These are phyloP conservation scores for Lasioglossum zephyrum DNA, from an alignment of 2,888 invertebrate species.

Conservation along the genomic window DNA sequence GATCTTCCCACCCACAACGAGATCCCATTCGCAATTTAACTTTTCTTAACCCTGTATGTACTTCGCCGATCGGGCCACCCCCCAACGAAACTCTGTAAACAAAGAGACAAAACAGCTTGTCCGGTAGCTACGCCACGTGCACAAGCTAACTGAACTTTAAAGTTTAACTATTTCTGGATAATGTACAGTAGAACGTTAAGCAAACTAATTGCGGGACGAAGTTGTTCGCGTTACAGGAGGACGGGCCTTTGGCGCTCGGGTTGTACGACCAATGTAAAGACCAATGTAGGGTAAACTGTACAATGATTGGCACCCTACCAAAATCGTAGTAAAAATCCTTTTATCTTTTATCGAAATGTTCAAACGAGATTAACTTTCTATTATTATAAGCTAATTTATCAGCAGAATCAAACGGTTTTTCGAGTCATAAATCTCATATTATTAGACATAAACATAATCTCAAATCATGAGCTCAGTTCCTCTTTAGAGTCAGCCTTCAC, in stretches of 20 bases:
- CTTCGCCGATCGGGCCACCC: neutral
- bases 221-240: neutral
- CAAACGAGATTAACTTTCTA: too few species aligned
- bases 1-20: constrained; percentile 2
- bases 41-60: neutral
- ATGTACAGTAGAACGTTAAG: neutral
- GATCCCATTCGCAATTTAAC: constrained; percentile 48
- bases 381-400: too few species aligned
- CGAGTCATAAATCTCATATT: too few species aligned
- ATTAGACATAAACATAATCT: too few species aligned
- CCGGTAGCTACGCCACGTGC: neutral
- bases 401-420: too few species aligned
- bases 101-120: neutral
- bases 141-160: neutral
- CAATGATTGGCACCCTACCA: too few species aligned
- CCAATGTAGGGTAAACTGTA: neutral
- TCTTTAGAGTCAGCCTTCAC: too few species aligned
- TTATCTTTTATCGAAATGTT: too few species aligned
- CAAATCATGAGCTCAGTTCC: too few species aligned
- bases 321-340: too few species aligned
- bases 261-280: too few species aligned
- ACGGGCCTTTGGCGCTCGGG: neutral
- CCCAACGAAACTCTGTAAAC: neutral
- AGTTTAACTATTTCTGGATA: constrained; percentile 1
- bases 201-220: neutral